Conservation (phyloP, 2,888 invertebrate species). For the Poecilobothrus nobilitatus region DNA sequence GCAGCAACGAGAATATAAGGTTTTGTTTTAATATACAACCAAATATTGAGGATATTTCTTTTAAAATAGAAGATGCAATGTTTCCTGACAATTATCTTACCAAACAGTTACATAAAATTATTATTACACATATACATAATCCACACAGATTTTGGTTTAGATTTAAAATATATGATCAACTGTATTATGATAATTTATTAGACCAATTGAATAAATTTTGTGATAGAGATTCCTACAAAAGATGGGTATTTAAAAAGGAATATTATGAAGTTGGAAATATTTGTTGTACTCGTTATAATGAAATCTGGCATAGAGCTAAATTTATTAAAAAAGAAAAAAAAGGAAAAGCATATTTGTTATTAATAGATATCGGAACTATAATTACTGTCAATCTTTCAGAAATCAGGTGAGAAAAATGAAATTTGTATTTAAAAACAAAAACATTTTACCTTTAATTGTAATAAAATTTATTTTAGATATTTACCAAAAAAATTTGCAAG, state of each 20-base stretch:
- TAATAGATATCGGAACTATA: neutral
- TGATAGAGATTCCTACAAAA: neutral
- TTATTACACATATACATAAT: neutral
- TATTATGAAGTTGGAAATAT: neutral
- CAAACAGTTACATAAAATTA: neutral
- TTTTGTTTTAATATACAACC: neutral
- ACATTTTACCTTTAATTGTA: too few relatives aligned
- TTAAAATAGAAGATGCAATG: neutral
- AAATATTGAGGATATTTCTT: neutral
- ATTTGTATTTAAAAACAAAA: too few relatives aligned
- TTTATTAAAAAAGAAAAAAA: neutral
- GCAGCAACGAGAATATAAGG: neutral
- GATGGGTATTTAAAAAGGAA: neutral
- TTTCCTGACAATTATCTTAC: neutral
- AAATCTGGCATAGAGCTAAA: neutral
- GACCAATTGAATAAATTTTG: neutral
- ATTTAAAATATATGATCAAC: neutral
- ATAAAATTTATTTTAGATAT: neutral
- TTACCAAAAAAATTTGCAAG: neutral
- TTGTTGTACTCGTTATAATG: neutral
- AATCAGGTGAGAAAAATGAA: neutral
- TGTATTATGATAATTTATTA: neutral
- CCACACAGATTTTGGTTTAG: conserved; percentile 1
- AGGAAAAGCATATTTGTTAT: neutral
- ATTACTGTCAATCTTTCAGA: neutral